These are phyloP conservation scores for Tenebrio molitor DNA, from an alignment of 1,140 invertebrate species.

Conservation along the genomic window DNA sequence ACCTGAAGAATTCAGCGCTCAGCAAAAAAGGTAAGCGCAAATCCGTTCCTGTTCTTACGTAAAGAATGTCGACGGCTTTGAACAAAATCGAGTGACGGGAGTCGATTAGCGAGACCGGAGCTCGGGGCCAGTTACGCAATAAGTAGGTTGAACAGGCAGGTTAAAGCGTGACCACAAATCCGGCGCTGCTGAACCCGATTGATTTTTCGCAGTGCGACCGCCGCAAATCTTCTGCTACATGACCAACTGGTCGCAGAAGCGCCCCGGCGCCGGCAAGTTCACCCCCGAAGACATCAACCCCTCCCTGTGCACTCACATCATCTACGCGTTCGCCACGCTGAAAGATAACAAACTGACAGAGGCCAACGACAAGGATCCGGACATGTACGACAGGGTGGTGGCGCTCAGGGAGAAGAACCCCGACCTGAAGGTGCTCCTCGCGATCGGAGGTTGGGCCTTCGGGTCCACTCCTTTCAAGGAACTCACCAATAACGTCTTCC, in stretches of 20 bases:
- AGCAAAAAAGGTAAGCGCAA: constrained; percentile 51
- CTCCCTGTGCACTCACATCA: constrained; percentile 90
- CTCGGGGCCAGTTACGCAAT: constrained; percentile 23
- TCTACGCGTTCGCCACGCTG: constrained; percentile 93
- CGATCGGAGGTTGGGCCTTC: constrained; percentile 96
- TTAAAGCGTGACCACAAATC: constrained; percentile 19
- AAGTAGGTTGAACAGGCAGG: constrained; percentile 21
- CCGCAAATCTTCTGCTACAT: constrained; percentile 93
- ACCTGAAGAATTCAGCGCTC: constrained; percentile 46
- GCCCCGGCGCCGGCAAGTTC: constrained; percentile 88
- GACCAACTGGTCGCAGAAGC: constrained; percentile 94
- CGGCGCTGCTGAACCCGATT: not conserved
- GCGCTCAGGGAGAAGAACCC: constrained; percentile 91
- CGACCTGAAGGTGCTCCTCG: constrained; percentile 89
- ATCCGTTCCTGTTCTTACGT: constrained; percentile 6
- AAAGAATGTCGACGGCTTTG: constrained; percentile 31
- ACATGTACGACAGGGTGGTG: constrained; percentile 88
- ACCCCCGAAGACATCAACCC: constrained; percentile 90
- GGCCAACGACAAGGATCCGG: constrained; percentile 82
- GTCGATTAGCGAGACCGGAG: not conserved
- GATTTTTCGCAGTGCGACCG: constrained; percentile 74
- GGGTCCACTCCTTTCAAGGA: constrained; percentile 94
- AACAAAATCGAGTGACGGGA: constrained; percentile 36
- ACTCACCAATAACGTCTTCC: constrained; percentile 89
- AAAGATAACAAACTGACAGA: constrained; percentile 86